These are phyloP conservation scores for Nomada flava DNA, from an alignment of 2,888 invertebrate species.

Conservation along the genomic window DNA sequence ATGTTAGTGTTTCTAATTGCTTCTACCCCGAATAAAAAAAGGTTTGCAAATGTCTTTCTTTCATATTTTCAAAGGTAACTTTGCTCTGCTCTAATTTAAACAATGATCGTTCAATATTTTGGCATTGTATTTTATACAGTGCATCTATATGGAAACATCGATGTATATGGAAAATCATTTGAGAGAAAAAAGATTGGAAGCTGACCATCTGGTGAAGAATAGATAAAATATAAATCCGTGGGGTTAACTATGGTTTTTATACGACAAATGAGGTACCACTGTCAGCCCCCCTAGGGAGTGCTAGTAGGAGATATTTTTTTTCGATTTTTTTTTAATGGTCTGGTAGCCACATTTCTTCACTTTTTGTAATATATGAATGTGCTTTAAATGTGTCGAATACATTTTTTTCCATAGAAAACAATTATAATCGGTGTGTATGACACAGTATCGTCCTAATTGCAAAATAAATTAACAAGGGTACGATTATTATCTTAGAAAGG, in stretches of 20 bases:
- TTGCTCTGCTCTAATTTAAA: too few relatives aligned
- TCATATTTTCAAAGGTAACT: too few relatives aligned
- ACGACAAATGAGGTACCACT: slow-evolving; percentile 11
- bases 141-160: not conserved
- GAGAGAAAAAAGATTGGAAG: not conserved
- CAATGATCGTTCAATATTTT: too few relatives aligned
- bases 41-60: too few relatives aligned
- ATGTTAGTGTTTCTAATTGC: too few relatives aligned
- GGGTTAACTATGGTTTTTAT: slow-evolving; percentile 12
- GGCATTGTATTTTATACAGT: too few relatives aligned
- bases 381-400: not conserved
- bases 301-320: not conserved
- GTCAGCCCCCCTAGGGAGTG: not conserved
- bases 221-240: not conserved
- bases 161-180: not conserved
- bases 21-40: too few relatives aligned
- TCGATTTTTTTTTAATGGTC: not conserved
- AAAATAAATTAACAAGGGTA: not conserved
- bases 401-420: not conserved
- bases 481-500: not conserved
- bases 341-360: not conserved
- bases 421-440: not conserved
- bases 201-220: not conserved
- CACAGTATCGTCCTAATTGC: not conserved
- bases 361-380: not conserved